Conservation (phyloP, 2,113 vertebrate species). For the Passer montanus region DNA sequence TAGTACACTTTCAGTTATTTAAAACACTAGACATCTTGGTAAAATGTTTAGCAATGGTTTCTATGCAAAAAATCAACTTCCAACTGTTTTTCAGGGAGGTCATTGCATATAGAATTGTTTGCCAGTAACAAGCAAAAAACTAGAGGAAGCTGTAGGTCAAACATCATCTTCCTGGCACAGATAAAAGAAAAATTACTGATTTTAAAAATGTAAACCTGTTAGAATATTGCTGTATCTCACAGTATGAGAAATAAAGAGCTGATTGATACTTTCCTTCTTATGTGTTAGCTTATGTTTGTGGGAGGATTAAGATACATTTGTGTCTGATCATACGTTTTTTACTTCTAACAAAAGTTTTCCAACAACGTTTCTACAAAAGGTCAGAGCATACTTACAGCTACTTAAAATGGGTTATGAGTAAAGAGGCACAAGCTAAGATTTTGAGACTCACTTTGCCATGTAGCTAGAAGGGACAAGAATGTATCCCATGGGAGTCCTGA, state of each 20-base stretch:
- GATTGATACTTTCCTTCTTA: not conserved
- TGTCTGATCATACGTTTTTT: not conserved
- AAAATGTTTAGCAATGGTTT: not conserved
- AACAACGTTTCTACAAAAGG: not conserved
- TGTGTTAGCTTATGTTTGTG: not conserved
- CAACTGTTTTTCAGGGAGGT: not conserved
- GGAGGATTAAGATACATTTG: not conserved
- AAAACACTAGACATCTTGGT: not conserved
- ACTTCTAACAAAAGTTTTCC: not conserved
- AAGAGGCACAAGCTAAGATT: not conserved
- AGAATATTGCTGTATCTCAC: not conserved
- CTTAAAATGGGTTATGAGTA: not conserved
- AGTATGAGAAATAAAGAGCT: not conserved
- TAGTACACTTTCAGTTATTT: not conserved
- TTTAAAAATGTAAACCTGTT: not conserved
- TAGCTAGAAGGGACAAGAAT: not conserved
- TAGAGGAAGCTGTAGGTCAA: not conserved
- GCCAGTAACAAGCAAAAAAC: not conserved
- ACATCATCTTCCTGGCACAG: not conserved
- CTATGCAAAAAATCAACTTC: not conserved
- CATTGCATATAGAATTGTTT: not conserved
- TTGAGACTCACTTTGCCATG: not conserved
- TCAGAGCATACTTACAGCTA: not conserved
- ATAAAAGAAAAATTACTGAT: not conserved
- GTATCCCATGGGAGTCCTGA: not conserved